Evolutionary conservation across 2,113 vertebrate genomes (phyloP).

Genomic region (Recurvirostra avosetta): DNA sequence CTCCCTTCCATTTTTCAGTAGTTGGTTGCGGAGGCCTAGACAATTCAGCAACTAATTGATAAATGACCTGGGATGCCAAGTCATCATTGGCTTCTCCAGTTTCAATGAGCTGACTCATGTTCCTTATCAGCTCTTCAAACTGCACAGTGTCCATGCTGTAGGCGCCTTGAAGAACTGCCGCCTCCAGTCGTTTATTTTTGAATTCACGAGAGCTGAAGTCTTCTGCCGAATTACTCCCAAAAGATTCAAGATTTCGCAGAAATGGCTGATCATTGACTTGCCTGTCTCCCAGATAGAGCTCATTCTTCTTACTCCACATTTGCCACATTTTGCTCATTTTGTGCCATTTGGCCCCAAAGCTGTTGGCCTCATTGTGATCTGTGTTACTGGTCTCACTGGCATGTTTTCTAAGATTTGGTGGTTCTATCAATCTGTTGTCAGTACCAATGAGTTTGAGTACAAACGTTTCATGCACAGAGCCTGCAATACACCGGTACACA

Average conservation of each 20-base stretch:
- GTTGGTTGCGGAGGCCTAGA: slow-evolving; percentile 34
- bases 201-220: slow-evolving; percentile 35
- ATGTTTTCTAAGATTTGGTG: slow-evolving; percentile 41
- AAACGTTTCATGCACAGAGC: slow-evolving; percentile 75
- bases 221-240: slow-evolving; percentile 57
- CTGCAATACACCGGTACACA: slow-evolving; percentile 82
- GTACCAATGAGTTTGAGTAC: slow-evolving; percentile 86
- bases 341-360: slow-evolving; percentile 76
- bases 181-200: slow-evolving; percentile 63
- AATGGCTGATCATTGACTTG: slow-evolving; percentile 52
- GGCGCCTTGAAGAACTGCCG: slow-evolving; percentile 65
- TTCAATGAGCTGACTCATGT: slow-evolving; percentile 83
- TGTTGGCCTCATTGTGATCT: slow-evolving; percentile 58
- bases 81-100: slow-evolving; percentile 77
- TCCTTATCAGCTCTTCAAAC: slow-evolving; percentile 81
- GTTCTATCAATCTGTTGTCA: slow-evolving; percentile 75
- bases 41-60: slow-evolving; percentile 77
- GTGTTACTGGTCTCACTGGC: not conserved
- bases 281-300: slow-evolving; percentile 70
- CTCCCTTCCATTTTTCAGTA: slow-evolving; percentile 55
- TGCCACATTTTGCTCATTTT: slow-evolving; percentile 75
- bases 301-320: slow-evolving; percentile 75
- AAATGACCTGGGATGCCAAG: slow-evolving; percentile 80
- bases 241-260: slow-evolving; percentile 42
- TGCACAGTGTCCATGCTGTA: slow-evolving; percentile 77